Percentiles rank a stretch among this genome's conserved stretches.
These are phyloP conservation scores for Apteryx mantelli DNA, from an alignment of 2,113 vertebrate genomes.

Conservation along the genomic window DNA sequence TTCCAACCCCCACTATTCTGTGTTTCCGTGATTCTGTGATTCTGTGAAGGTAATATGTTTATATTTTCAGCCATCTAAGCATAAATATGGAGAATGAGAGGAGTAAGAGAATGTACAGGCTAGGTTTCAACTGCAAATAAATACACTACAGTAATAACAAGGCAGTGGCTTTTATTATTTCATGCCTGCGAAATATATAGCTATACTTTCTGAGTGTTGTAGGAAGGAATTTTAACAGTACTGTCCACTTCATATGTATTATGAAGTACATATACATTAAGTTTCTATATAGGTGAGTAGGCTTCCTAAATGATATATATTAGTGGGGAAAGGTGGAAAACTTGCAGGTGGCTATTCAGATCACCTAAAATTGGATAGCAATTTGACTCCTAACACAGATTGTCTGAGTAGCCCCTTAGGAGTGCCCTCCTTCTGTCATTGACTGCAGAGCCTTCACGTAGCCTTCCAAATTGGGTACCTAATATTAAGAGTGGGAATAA, in stretches of 20 bases:
- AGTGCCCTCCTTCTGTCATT: background rate
- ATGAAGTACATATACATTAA: background rate
- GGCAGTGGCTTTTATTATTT: background rate
- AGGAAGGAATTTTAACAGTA: background rate
- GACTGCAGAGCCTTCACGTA: background rate
- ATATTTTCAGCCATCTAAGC: background rate
- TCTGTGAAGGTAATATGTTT: background rate
- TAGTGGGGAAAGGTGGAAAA: background rate
- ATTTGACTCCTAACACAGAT: background rate
- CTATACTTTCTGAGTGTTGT: background rate
- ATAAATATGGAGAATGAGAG: background rate
- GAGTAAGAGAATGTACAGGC: background rate
- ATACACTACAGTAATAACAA: background rate
- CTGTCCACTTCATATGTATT: background rate
- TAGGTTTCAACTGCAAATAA: background rate
- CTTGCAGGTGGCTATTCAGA: background rate
- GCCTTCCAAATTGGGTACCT: background rate
- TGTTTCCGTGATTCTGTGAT: background rate
- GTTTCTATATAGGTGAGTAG: background rate
- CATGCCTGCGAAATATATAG: background rate
- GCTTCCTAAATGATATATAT: background rate
- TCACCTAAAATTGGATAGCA: background rate
- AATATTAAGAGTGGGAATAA: background rate
- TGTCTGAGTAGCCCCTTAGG: background rate
- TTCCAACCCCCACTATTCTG: background rate